These are phyloP conservation scores for Platyrinchus mystaceus DNA, from an alignment of 2,797 vertebrate species.

Conservation along the genomic window DNA sequence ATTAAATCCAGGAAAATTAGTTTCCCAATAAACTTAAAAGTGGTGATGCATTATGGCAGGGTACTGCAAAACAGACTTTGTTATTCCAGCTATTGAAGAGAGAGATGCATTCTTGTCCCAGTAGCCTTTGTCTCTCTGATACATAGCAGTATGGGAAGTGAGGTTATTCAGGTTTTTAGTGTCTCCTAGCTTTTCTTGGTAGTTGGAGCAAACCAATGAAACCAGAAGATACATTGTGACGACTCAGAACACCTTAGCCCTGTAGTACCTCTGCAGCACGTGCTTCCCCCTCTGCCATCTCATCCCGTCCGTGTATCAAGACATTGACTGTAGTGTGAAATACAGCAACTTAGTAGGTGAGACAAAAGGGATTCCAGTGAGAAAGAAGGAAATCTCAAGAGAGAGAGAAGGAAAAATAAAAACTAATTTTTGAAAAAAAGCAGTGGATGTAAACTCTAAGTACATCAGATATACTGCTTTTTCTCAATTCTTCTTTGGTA, in stretches of 20 bases:
- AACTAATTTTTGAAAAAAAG: not conserved
- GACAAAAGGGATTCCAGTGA: not conserved
- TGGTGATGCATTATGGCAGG: not conserved
- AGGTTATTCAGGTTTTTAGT: not conserved
- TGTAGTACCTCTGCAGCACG: not conserved
- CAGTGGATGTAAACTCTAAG: too few species aligned
- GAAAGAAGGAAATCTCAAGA: not conserved
- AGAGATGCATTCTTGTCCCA: not conserved
- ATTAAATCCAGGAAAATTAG: constrained; percentile 51
- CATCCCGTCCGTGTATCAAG: not conserved
- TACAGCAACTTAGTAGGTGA: not conserved
- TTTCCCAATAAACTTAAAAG: constrained; percentile 41
- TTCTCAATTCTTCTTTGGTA: not conserved
- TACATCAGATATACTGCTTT: not conserved
- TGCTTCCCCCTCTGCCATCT: not conserved
- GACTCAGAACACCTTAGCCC: not conserved
- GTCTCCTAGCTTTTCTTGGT: not conserved
- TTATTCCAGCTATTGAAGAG: not conserved
- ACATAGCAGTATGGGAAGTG: not conserved
- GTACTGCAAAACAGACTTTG: not conserved
- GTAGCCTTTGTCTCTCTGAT: not conserved
- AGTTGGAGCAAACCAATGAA: not conserved
- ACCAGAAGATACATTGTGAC: not conserved
- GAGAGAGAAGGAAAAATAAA: not conserved
- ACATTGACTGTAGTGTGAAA: not conserved